Percentiles rank a stretch among this genome's conserved stretches.
These are phyloP conservation scores for Episyrphus balteatus DNA, from an alignment of 1,140 invertebrate genomes.

Conservation along the genomic window DNA sequence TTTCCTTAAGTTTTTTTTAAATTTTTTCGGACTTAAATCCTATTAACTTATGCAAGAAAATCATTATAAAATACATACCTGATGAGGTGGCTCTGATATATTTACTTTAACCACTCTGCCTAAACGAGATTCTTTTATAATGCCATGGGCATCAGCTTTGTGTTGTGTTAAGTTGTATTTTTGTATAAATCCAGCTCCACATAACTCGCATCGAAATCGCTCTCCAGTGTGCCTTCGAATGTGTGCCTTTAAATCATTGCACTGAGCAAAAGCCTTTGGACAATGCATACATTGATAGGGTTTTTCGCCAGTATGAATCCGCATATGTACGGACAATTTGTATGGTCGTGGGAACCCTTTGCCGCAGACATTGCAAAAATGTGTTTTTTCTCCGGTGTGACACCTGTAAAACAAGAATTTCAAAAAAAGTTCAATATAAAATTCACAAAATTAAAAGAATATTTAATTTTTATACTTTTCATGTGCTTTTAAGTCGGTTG, in stretches of 20 bases:
- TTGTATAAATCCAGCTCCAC: conserved; percentile 40
- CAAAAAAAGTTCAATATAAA: background rate
- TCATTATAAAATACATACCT: background rate
- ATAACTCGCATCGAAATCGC: conserved; percentile 42
- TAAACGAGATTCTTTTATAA: conserved; percentile 22
- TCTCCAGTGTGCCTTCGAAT: conserved; percentile 41
- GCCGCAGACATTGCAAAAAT: conserved; percentile 42
- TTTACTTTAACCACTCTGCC: conserved; percentile 20
- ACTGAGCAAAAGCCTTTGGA: conserved; percentile 39
- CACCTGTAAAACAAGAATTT: conserved; percentile 17
- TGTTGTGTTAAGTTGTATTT: conserved; percentile 40
- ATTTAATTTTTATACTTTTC: conserved; percentile 15
- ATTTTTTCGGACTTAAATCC: too few relatives aligned
- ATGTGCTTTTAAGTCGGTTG: conserved; percentile 40
- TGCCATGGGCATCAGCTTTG: conserved; percentile 37
- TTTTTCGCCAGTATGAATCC: conserved; percentile 42
- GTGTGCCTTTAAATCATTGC: conserved; percentile 46
- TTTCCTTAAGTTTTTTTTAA: conserved; percentile 2
- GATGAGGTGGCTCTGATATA: conserved; percentile 2
- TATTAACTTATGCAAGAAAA: too few relatives aligned
- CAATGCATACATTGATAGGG: conserved; percentile 43
- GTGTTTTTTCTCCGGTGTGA: conserved; percentile 62
- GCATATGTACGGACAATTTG: conserved; percentile 40
- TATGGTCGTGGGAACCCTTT: conserved; percentile 39
- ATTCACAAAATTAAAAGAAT: background rate